These are phyloP conservation scores for Melieria picta DNA, from an alignment of 2,888 invertebrate species.

Conservation along the genomic window DNA sequence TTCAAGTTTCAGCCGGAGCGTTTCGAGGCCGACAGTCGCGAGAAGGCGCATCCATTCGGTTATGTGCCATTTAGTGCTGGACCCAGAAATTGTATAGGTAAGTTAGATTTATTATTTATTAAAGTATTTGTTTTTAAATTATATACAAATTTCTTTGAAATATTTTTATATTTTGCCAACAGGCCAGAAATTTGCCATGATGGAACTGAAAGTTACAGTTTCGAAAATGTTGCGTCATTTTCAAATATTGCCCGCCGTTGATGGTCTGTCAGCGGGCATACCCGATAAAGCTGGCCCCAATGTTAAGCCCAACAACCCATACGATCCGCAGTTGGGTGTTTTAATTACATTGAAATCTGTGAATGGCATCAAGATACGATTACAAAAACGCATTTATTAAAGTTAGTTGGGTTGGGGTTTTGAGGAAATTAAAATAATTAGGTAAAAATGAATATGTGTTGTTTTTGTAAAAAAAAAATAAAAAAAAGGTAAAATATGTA, in stretches of 20 bases:
- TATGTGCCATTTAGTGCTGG: constrained; percentile 74
- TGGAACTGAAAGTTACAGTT: constrained; percentile 69
- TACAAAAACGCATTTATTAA: constrained; percentile 11
- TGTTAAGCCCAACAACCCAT: constrained; percentile 13
- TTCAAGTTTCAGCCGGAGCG: constrained; percentile 66
- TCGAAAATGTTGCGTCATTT: constrained; percentile 68
- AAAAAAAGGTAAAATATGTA: too few species aligned
- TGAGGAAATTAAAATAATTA: too few species aligned
- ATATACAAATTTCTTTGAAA: not conserved
- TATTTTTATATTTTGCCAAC: constrained; percentile 35
- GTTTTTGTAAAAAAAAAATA: too few species aligned
- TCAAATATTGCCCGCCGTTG: constrained; percentile 51
- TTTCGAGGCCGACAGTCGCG: constrained; percentile 45
- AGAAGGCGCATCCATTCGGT: constrained; percentile 64
- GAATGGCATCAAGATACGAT: constrained; percentile 28
- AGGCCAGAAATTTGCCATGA: constrained; percentile 67
- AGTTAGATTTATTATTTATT: not conserved
- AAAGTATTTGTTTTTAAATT: not conserved
- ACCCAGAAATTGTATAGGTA: constrained; percentile 68
- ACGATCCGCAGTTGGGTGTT: constrained; percentile 19
- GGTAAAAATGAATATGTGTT: too few species aligned
- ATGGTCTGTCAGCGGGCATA: constrained; percentile 26
- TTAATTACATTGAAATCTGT: constrained; percentile 29
- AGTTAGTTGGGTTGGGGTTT: not conserved
- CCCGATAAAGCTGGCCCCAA: not conserved